These are phyloP conservation scores for Stegastes partitus DNA, from an alignment of 2,113 vertebrate species.

Conservation along the genomic window DNA sequence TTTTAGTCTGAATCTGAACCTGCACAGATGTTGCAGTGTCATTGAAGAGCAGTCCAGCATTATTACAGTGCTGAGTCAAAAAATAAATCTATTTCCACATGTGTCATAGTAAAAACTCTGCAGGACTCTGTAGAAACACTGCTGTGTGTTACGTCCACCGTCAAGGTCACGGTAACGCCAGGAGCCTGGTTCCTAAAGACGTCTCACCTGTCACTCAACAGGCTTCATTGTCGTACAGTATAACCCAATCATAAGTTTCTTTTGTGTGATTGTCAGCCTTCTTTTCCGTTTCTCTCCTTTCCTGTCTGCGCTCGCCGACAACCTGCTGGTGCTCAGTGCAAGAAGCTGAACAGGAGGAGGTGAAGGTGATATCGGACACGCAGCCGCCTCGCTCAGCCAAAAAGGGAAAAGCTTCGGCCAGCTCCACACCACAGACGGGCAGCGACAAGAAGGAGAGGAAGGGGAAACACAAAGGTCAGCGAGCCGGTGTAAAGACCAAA, in stretches of 20 bases:
- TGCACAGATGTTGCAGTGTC: background rate
- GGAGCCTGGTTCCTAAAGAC: too few relatives aligned
- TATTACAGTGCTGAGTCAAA: background rate
- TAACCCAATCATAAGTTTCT: background rate
- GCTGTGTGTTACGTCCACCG: too few relatives aligned
- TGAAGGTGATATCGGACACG: slow-evolving; percentile 86
- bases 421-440: slow-evolving; percentile 91
- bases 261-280: background rate
- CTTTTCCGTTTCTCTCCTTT: background rate
- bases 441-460: slow-evolving; percentile 94
- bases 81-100: background rate
- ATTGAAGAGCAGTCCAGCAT: background rate
- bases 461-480: slow-evolving; percentile 97
- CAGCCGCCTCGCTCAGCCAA: slow-evolving; percentile 92
- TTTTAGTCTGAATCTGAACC: background rate
- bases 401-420: slow-evolving; percentile 89
- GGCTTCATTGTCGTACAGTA: too few relatives aligned
- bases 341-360: slow-evolving; percentile 93
- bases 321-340: slow-evolving; percentile 86
- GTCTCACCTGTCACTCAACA: too few relatives aligned
- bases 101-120: background rate
- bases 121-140: too few relatives aligned
- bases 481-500: slow-evolving; percentile 55
- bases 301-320: slow-evolving; percentile 19
- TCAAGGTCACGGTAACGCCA: too few relatives aligned